Percentiles rank a stretch among this genome's conserved stretches.
phyloP scores from a whole-genome alignment of 2,113 vertebrate genomes.

The Orycteropus afer region DNA sequence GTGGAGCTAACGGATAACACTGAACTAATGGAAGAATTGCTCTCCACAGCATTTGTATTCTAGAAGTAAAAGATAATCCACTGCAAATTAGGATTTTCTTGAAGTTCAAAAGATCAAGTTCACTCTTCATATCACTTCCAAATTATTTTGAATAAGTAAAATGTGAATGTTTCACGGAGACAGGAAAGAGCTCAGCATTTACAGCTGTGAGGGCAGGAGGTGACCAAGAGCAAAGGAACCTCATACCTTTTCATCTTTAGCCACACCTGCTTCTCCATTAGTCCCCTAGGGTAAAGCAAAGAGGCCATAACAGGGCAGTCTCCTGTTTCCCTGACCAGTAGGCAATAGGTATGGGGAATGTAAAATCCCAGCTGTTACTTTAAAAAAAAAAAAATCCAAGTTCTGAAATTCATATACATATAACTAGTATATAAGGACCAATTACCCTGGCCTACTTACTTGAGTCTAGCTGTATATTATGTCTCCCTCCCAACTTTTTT shows the following conservation, averaged over 20 bases:
- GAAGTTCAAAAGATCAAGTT: background rate
- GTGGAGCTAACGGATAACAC: constrained; percentile 55
- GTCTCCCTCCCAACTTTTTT: background rate
- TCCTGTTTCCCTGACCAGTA: background rate
- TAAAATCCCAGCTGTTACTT: constrained; percentile 42
- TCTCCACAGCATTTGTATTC: constrained; percentile 17
- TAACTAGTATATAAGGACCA: background rate
- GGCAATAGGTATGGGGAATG: background rate
- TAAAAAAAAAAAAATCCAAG: background rate
- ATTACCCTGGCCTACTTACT: too few relatives aligned
- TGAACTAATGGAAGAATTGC: constrained; percentile 55
- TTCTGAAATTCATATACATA: background rate
- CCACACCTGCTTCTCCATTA: background rate
- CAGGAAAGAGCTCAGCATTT: rapidly evolving
- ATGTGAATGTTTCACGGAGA: background rate
- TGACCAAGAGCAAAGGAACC: background rate
- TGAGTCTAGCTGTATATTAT: background rate
- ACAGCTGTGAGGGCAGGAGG: constrained; percentile 33
- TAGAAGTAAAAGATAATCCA: background rate
- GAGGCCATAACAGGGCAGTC: rapidly evolving
- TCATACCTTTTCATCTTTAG: background rate
- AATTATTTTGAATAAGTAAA: background rate
- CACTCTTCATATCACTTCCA: background rate
- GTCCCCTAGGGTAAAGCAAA: background rate
- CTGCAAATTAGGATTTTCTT: background rate